Evolutionary conservation across 1,140 invertebrate genomes (phyloP), one percentile per base, ranked within the genome.

Genomic region (Nasonia vitripennis): DNA sequence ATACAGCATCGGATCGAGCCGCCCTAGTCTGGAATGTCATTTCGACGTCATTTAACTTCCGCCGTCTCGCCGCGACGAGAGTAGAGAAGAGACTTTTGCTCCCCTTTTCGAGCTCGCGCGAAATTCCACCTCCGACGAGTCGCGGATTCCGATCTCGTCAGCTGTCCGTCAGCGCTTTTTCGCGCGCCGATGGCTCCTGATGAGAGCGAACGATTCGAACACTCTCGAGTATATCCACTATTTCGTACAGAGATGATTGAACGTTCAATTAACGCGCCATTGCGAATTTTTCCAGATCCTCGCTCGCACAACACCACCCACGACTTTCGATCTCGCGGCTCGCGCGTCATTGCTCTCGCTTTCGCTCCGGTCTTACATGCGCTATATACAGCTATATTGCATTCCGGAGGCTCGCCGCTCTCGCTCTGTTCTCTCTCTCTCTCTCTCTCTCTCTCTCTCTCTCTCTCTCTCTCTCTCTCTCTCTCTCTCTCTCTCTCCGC

Each of bases 31-130:
- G 81, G 55, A 83, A 83, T 77, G 81, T 83, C 81, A 67, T 77
- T 83, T 83, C 73, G 71, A 77, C 75, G 81, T 77, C 81, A 77
- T 83, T 83, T 83, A 83, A 83, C 55, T 77, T 67, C 34, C 73
- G 67, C 27, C 34, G 6, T 1, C 68, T 3, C 10, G 9, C 31
- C 31, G 68, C 68, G 17, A n/a, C 48, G 20, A 62, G 45, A 45
- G 9, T 27, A 45, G 41, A 45, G 41, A 45, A 7, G 51, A 48
- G 71, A 14, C 34, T 37, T 37, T 37, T 82, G 45, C 27, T 55
- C 27, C 23, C 45, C 68, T 73, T 41, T 81, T 71, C 5, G 6
- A 55, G 17, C 27, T 27, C 10, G 37, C 17, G 81, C 45, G 70
- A 82, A 82, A 34, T 77, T 77, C 51, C 73, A 12, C 37, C 23